Conservation (phyloP, 2,888 invertebrate genomes). For the Noctuana brunneofusca region DNA sequence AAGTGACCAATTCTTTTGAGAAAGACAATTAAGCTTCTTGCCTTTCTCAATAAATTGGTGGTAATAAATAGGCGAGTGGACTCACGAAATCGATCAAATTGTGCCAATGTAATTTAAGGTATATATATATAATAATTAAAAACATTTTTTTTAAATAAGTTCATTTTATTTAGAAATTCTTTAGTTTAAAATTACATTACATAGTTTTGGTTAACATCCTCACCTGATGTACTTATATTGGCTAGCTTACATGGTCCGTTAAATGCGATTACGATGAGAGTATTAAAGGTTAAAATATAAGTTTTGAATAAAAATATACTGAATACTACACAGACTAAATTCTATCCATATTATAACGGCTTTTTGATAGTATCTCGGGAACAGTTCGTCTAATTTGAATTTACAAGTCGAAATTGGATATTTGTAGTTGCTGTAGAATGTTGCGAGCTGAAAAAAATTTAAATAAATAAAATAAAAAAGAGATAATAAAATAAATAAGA, state of each 20-base stretch:
- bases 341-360: neutral
- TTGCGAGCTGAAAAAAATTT: constrained; percentile 86
- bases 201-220: neutral
- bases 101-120: constrained; percentile 51
- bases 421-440: constrained; percentile 90
- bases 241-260: neutral
- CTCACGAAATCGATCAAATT: constrained; percentile 42
- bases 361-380: neutral
- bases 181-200: neutral
- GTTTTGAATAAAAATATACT: neutral
- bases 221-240: neutral
- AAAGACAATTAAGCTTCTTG: constrained; percentile 72
- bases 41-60: constrained; percentile 76
- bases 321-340: constrained; percentile 1
- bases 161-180: constrained; percentile 17
- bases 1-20: constrained; percentile 71
- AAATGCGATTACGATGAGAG: constrained; percentile 1
- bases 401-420: constrained; percentile 88
- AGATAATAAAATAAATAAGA: no score
- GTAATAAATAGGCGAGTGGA: constrained; percentile 28
- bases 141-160: constrained; percentile 30
- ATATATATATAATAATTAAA: constrained; percentile 20
- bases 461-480: neutral
- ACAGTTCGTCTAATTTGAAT: neutral
- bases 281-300: neutral